Evolutionary conservation across 2,797 vertebrate species (phyloP), one percentile per base, ranked within the genome.

Genomic region (Hippocampus kuda): DNA sequence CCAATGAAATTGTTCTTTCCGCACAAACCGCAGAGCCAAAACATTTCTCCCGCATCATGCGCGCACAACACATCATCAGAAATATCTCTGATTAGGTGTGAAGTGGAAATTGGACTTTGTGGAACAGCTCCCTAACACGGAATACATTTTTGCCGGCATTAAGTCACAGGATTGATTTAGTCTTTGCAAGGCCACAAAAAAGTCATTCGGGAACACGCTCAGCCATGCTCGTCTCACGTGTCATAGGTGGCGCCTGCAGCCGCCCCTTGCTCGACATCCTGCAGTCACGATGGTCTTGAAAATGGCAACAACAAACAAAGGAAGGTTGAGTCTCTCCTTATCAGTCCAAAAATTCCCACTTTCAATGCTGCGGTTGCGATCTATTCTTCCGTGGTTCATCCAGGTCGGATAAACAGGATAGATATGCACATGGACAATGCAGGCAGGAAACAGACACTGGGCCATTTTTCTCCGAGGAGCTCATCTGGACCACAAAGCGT

Each of bases 391-490:
- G 77, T 15, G 1, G 64, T 65, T 70, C 74, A 63, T 77, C 78
- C 82, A 85, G 66, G 72, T 81, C 75, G 34, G 66, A 84, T 83
- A 89, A 89, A 90, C 87, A 91, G 87, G 87, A 89, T 81, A 66
- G 86, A 88, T 81, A 65, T 71, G 70, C 54, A 71, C 71, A 66
- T 69, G 11, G 77, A 89, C 85, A 89, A 87, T 87, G 81, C 75
- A 75, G 77, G 34, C 83, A 83, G 89, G 86, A 89, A 81, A 70
- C 75, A 57, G 66, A 4, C 80, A 72, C 70, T 69, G 71, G 78
- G 77, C 81, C 73, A 6, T 60, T 10, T 20, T 34, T 81, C 81
- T 80, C 81, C 5, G 49, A 77, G 79, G 81, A 78, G 64, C 67
- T 77, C 66, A 68, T 74, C 68, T 56, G 74, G 61, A 72, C 26